A percentile compares a stretch with the other conserved stretches of the same genome.
Conservation (phyloP, 2,888 invertebrate species). For the Abrostola triplasia region DNA sequence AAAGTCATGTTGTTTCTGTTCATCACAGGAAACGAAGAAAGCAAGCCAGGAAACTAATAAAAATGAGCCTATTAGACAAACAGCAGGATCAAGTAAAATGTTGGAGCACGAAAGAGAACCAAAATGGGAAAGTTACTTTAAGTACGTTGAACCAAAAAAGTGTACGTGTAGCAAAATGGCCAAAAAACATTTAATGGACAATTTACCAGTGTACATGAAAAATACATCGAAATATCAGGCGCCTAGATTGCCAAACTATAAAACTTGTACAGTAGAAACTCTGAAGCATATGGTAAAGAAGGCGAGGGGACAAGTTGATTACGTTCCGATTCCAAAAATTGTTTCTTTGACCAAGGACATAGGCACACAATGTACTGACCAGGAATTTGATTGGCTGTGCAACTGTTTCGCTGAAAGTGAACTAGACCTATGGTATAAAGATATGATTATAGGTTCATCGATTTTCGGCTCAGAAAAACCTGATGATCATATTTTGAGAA, state of each 20-base stretch:
- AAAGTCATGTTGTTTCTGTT: conserved; percentile 70
- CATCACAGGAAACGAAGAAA: conserved; percentile 40
- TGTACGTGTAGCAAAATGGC: conserved; percentile 72
- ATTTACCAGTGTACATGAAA: conserved; percentile 79
- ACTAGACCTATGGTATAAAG: conserved; percentile 57
- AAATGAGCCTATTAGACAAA: not conserved
- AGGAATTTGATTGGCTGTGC: conserved; percentile 71
- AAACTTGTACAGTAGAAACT: conserved; percentile 65
- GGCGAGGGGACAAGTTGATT: conserved; percentile 57
- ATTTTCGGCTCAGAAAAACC: conserved; percentile 25
- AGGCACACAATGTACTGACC: conserved; percentile 71
- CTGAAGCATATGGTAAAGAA: conserved; percentile 69
- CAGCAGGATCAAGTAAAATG: not conserved
- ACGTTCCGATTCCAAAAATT: conserved; percentile 40
- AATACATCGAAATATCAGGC: conserved; percentile 69
- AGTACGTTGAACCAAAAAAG: conserved; percentile 65
- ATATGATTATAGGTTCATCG: conserved; percentile 43
- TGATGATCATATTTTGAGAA: conserved; percentile 48
- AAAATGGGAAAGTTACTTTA: conserved; percentile 75
- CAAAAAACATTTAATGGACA: conserved; percentile 74
- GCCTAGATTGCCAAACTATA: conserved; percentile 73
- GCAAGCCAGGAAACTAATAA: conserved; percentile 4
- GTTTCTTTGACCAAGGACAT: conserved; percentile 66
- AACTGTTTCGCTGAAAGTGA: conserved; percentile 75
- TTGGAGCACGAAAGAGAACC: conserved; percentile 73